These are phyloP conservation scores for Antheraea assamensis DNA, from an alignment of 2,888 invertebrate genomes.

Conservation along the genomic window DNA sequence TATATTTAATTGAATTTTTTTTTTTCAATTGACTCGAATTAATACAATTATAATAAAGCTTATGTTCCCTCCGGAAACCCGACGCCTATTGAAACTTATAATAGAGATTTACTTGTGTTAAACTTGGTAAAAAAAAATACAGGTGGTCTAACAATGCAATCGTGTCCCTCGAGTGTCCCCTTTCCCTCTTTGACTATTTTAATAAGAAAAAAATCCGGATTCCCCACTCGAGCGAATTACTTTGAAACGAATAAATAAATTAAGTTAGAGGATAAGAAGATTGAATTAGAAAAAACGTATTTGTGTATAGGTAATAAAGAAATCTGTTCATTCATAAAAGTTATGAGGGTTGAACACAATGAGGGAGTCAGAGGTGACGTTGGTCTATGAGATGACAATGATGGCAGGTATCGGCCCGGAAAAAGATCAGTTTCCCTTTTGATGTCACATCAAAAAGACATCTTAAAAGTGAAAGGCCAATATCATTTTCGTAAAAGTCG, in stretches of 20 bases:
- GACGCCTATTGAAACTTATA: constrained; percentile 71
- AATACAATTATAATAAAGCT: constrained; percentile 59
- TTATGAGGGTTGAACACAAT: constrained; percentile 69
- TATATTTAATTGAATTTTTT: neutral
- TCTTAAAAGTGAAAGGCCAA: constrained; percentile 43
- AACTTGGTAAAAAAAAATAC: constrained; percentile 66
- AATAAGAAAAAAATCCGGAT: constrained; percentile 71
- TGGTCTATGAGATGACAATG: constrained; percentile 64
- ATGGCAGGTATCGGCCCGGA: constrained; percentile 70
- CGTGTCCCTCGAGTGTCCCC: constrained; percentile 54
- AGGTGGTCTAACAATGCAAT: constrained; percentile 73
- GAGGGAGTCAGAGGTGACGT: constrained; percentile 56
- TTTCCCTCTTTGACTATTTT: constrained; percentile 73
- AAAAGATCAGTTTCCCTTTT: constrained; percentile 76
- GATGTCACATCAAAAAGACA: constrained; percentile 69
- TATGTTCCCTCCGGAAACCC: constrained; percentile 62
- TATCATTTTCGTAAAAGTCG: constrained; percentile 44
- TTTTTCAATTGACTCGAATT: neutral
- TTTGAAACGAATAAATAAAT: constrained; percentile 77
- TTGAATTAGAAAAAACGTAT: constrained; percentile 77
- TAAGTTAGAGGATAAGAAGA: constrained; percentile 68
- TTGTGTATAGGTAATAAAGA: constrained; percentile 74
- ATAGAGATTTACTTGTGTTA: constrained; percentile 72
- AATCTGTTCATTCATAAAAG: constrained; percentile 72
- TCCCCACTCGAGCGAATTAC: constrained; percentile 66